phyloP scores from a whole-genome alignment of 2,888 invertebrate genomes.

The Dilophus febrilis region DNA sequence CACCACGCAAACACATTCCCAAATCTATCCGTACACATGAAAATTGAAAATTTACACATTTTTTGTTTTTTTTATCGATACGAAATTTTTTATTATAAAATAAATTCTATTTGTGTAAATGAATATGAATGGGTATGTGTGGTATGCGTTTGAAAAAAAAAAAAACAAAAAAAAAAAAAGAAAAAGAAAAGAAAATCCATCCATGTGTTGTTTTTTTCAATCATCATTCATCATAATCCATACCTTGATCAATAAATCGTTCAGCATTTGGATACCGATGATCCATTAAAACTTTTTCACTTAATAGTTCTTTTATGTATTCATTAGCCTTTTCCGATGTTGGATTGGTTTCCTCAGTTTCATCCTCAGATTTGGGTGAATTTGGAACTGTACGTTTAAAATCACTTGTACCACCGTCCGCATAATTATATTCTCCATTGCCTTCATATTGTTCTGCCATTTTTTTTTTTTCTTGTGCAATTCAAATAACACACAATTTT shows the following conservation, averaged over 20 bases:
- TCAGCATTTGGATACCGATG: constrained; percentile 52
- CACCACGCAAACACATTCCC: too few relatives aligned
- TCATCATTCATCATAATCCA: too few relatives aligned
- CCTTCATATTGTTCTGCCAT: constrained; percentile 30
- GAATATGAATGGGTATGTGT: too few relatives aligned
- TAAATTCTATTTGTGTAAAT: too few relatives aligned
- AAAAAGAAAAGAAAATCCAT: background rate
- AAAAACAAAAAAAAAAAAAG: background rate
- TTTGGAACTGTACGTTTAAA: constrained; percentile 18
- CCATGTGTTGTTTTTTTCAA: too few relatives aligned
- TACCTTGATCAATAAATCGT: constrained; percentile 59
- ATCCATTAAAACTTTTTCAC: constrained; percentile 50
- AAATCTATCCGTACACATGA: too few relatives aligned
- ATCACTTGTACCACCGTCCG: constrained; percentile 26
- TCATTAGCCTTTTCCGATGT: constrained; percentile 57
- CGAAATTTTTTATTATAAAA: too few relatives aligned
- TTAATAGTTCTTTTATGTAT: constrained; percentile 56
- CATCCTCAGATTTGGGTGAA: constrained; percentile 17
- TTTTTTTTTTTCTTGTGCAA: constrained; percentile 16
- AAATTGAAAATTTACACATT: too few relatives aligned
- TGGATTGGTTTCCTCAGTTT: constrained; percentile 36
- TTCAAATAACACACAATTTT: too few relatives aligned
- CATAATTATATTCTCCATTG: constrained; percentile 24
- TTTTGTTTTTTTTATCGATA: too few relatives aligned
- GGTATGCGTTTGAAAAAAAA: too few relatives aligned